Evolutionary conservation across 2,888 invertebrate species (phyloP).

Genomic region (Diplolepis rosae): DNA sequence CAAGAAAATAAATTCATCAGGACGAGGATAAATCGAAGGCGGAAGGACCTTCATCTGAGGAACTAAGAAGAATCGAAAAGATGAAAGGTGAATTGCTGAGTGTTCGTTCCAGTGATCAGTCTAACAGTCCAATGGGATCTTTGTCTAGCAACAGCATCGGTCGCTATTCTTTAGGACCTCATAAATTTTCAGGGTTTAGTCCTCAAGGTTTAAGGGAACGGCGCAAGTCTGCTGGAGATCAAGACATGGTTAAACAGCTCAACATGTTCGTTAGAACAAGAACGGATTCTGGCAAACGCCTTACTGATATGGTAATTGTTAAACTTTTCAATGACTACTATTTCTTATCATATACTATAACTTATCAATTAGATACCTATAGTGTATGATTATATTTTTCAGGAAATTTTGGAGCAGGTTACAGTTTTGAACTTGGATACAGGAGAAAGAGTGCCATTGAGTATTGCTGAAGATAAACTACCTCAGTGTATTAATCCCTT

Average conservation of each 20-base stretch:
- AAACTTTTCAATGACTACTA: too few relatives aligned
- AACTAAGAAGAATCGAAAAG: constrained; percentile 78
- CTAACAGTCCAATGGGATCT: constrained; percentile 66
- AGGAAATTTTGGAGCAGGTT: constrained; percentile 94
- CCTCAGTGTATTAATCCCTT: constrained; percentile 95
- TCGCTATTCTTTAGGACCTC: constrained; percentile 71
- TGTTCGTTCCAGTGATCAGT: constrained; percentile 68
- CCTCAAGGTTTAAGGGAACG: constrained; percentile 77
- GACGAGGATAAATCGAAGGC: constrained; percentile 82
- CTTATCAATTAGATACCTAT: too few relatives aligned
- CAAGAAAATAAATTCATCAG: constrained; percentile 64
- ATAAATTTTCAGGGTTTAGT: constrained; percentile 67
- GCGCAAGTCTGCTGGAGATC: constrained; percentile 89
- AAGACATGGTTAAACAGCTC: constrained; percentile 81
- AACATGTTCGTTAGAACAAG: constrained; percentile 86
- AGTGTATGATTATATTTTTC: constrained; percentile 38
- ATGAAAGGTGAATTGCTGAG: constrained; percentile 76
- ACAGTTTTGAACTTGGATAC: constrained; percentile 88
- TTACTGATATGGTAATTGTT: constrained; percentile 83
- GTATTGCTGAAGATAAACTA: constrained; percentile 94
- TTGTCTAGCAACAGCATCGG: constrained; percentile 71
- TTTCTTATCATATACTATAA: too few relatives aligned
- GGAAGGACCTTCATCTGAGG: constrained; percentile 78
- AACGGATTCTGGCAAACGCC: constrained; percentile 89
- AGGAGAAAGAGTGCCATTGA: constrained; percentile 94